Evolutionary conservation across 2,113 vertebrate species (phyloP), one percentile per base, ranked within the genome.

Genomic region (Oncorhynchus masou): DNA sequence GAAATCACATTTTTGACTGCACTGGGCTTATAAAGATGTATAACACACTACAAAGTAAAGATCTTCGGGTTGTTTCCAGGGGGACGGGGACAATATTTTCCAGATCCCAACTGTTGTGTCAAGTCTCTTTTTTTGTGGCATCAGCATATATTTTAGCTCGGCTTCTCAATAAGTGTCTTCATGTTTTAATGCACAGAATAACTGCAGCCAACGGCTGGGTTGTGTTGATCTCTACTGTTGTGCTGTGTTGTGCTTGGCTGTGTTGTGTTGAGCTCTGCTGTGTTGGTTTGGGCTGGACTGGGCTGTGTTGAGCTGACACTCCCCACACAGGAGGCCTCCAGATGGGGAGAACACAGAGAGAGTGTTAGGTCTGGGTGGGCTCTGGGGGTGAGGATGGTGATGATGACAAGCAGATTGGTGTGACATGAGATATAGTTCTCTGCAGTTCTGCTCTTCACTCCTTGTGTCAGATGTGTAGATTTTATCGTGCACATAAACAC

Each of bases 131-230:
- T 68, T 31, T 39, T 74, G 68, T 74, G 70, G 68, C 51, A 59
- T 84, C 74, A 76, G 75, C 57, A 57, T 83, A 77, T 74, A 64
- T 83, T 78, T 74, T 48, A 22, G 5, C 5, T 62, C 20, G 2
- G n/a, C 8, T 20, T 60, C n/a, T n/a, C n/a, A 62, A 22, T 22
- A 54, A 62, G 59, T 22, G 4, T 5, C 13, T 20, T 57, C 20
- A 20, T 57, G 6, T 57, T 57, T 57, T 20, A 57, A 57, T 57
- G 54, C 20, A 57, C 4, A 57, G 16, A 16, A 19, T 16, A 57
- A 20, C 54, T 20, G 3, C 59, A 22, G 59, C 59, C 59, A 60
- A 60, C 4, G 6, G 59, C n/a, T n/a, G n/a, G 2, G 15, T 1
- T 51, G 15, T 51, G 9, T 51, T 51, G 49, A 51, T 11, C 13